phyloP scores from a whole-genome alignment of 2,888 invertebrate genomes.

The Trichacis sp. region DNA sequence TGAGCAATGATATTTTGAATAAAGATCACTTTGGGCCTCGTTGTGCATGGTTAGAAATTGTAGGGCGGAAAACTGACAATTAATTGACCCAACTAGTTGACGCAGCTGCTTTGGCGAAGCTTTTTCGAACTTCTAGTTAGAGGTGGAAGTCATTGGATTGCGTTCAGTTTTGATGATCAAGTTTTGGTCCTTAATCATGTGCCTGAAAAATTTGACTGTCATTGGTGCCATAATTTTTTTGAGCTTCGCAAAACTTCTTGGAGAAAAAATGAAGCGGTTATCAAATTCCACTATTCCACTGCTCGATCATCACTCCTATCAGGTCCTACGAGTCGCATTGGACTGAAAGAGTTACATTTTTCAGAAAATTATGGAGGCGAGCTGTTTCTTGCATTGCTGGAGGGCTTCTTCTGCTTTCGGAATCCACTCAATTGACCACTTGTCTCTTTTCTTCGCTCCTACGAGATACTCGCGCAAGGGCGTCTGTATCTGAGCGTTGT shows the following conservation, averaged over 20 bases:
- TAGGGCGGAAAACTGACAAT: conserved; percentile 46
- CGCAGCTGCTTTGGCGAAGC: conserved; percentile 20
- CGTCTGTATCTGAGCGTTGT: conserved; percentile 25
- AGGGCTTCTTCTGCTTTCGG: conserved; percentile 24
- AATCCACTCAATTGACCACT: conserved; percentile 45
- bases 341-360: conserved; percentile 24
- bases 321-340: conserved; percentile 39
- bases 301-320: conserved; percentile 49
- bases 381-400: conserved; percentile 14
- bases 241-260: conserved; percentile 45
- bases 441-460: conserved; percentile 30
- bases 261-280: too few species aligned
- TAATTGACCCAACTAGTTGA: conserved; percentile 19
- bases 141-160: conserved; percentile 26
- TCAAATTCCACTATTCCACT: conserved; percentile 34
- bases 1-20: conserved; percentile 1
- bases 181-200: conserved; percentile 38
- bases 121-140: conserved; percentile 4
- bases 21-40: conserved; percentile 40
- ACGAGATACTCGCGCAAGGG: conserved; percentile 3
- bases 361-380: conserved; percentile 30
- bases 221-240: conserved; percentile 48
- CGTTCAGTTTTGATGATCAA: conserved; percentile 38
- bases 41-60: conserved; percentile 50
- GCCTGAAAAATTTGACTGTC: conserved; percentile 40